phyloP scores from a whole-genome alignment of 2,113 vertebrate genomes.

The Camelus bactrianus region DNA sequence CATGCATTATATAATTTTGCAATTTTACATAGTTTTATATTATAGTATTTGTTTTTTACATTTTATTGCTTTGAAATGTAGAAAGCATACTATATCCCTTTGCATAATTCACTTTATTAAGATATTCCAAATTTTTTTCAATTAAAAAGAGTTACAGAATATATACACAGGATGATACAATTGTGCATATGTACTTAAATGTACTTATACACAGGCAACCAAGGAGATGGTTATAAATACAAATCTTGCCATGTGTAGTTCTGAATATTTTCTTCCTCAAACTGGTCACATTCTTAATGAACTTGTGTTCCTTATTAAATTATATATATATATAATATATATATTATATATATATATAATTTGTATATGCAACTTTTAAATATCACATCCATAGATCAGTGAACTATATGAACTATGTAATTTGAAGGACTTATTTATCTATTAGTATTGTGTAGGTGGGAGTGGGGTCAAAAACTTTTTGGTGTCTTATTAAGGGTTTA shows the following conservation, averaged over 20 bases:
- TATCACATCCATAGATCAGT: neutral
- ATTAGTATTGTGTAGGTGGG: neutral
- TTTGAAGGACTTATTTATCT: neutral
- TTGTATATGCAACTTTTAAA: neutral
- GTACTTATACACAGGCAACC: neutral
- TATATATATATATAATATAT: neutral
- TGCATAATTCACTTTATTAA: neutral
- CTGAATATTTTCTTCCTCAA: conserved; percentile 16
- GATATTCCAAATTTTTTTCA: neutral
- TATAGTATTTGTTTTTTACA: neutral
- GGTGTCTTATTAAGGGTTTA: neutral
- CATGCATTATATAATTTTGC: neutral
- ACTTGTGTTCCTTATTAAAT: neutral
- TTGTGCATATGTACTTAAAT: neutral
- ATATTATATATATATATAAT: neutral
- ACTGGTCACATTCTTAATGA: neutral
- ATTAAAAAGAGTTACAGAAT: neutral
- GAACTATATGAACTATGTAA: neutral
- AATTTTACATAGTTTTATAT: neutral
- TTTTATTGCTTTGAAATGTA: neutral
- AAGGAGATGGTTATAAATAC: neutral
- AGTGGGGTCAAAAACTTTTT: neutral
- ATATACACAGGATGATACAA: neutral
- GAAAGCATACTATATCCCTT: neutral
- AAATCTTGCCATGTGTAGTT: neutral